Conservation (phyloP, 1,140 invertebrate species). For the Luehdorfia chinensis region DNA sequence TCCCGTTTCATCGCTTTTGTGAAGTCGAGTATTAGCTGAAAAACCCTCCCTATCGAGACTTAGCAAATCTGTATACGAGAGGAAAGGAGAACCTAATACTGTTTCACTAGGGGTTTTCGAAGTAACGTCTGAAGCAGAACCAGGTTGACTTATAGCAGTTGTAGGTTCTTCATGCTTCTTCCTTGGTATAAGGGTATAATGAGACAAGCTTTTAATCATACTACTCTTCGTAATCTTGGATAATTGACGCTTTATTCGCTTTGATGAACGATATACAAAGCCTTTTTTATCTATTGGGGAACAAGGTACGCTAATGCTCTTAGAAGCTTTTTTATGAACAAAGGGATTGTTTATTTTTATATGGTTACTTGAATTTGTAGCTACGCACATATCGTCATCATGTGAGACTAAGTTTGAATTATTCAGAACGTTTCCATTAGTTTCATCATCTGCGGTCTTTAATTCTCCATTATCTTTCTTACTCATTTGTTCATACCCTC, state of each 20-base stretch:
- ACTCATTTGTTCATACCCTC: slow-evolving; percentile 1
- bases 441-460: slow-evolving; percentile 18
- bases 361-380: slow-evolving; percentile 38
- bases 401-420: background rate
- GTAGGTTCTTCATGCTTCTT: slow-evolving; percentile 48
- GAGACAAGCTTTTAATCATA: slow-evolving; percentile 70
- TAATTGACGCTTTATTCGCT: slow-evolving; percentile 54
- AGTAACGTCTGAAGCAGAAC: slow-evolving; percentile 50
- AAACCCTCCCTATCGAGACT: slow-evolving; percentile 51
- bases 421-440: background rate
- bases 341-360: slow-evolving; percentile 66
- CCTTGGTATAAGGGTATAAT: slow-evolving; percentile 61
- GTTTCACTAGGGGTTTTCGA: slow-evolving; percentile 62
- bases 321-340: slow-evolving; percentile 52
- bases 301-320: slow-evolving; percentile 62
- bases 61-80: slow-evolving; percentile 66
- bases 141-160: slow-evolving; percentile 50
- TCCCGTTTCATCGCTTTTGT: slow-evolving; percentile 57
- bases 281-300: slow-evolving; percentile 62
- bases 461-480: slow-evolving; percentile 12
- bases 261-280: slow-evolving; percentile 66
- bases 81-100: slow-evolving; percentile 61
- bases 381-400: slow-evolving; percentile 42
- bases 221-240: slow-evolving; percentile 64
- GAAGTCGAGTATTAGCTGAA: slow-evolving; percentile 36